Conservation (phyloP, 2,113 vertebrate genomes). For the Pundamilia nyererei region DNA sequence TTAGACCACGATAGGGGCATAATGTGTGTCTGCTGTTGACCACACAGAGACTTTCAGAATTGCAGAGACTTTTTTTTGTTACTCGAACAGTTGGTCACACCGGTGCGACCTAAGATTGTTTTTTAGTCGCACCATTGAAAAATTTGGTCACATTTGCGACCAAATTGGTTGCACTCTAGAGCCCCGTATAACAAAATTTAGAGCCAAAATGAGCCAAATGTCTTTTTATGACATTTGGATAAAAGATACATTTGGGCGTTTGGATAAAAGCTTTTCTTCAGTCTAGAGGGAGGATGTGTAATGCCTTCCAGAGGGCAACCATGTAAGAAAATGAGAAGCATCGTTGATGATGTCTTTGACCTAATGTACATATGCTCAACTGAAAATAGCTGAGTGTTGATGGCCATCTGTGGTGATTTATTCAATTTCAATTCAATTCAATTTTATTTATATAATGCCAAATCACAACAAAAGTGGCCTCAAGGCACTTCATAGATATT, state of each 20-base stretch:
- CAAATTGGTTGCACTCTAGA: neutral
- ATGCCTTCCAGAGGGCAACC: neutral
- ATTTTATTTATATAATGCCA: no score
- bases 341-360: neutral
- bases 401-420: neutral
- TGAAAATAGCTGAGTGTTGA: neutral
- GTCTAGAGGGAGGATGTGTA: neutral
- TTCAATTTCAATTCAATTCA: neutral
- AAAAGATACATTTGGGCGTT: neutral
- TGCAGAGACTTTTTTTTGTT: no score
- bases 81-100: neutral
- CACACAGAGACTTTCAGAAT: no score
- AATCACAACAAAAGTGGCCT: no score
- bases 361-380: neutral
- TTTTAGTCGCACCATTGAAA: neutral
- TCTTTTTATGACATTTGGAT: neutral
- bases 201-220: no score
- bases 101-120: neutral
- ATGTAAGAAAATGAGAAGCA: neutral
- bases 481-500: no score
- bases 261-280: neutral
- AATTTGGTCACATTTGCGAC: neutral
- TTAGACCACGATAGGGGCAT: no score
- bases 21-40: no score
- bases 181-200: neutral